phyloP scores from a whole-genome alignment of 2,888 invertebrate genomes.

The Phyto melanocephala region DNA sequence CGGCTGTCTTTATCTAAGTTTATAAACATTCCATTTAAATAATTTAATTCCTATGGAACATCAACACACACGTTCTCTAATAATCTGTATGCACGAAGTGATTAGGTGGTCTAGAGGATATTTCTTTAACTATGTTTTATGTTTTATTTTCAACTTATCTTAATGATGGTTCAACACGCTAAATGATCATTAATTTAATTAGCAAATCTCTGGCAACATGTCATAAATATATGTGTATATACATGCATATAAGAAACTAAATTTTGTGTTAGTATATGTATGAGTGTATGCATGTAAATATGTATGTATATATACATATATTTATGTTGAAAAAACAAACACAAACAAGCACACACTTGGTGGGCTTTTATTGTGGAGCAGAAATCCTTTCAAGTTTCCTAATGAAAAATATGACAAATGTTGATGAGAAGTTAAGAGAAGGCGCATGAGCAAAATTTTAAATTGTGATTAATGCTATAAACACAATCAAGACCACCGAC shows the following conservation, averaged over 20 bases:
- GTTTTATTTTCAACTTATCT: slow-evolving; percentile 11
- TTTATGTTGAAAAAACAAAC: neutral
- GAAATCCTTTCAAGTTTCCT: slow-evolving; percentile 41
- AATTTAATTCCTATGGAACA: neutral
- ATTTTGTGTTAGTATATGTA: neutral
- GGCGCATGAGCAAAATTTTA: slow-evolving; percentile 54
- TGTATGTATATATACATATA: neutral
- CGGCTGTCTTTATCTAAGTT: neutral
- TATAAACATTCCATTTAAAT: neutral
- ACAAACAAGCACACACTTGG: neutral
- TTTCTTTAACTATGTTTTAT: neutral
- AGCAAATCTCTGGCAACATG: slow-evolving; percentile 52
- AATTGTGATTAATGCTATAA: neutral
- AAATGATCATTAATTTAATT: slow-evolving; percentile 49
- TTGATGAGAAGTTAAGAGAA: slow-evolving; percentile 23
- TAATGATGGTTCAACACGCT: slow-evolving; percentile 45
- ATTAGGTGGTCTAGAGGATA: neutral
- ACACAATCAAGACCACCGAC: no score
- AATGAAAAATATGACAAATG: slow-evolving; percentile 34
- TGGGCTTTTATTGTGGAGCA: neutral
- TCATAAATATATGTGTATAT: neutral
- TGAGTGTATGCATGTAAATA: neutral
- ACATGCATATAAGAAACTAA: no score
- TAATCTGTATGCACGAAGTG: neutral
- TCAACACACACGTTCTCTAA: slow-evolving; percentile 2